Base-by-base conservation (phyloP, 2,888 invertebrate species). In the Tetranychus truncatus region DNA sequence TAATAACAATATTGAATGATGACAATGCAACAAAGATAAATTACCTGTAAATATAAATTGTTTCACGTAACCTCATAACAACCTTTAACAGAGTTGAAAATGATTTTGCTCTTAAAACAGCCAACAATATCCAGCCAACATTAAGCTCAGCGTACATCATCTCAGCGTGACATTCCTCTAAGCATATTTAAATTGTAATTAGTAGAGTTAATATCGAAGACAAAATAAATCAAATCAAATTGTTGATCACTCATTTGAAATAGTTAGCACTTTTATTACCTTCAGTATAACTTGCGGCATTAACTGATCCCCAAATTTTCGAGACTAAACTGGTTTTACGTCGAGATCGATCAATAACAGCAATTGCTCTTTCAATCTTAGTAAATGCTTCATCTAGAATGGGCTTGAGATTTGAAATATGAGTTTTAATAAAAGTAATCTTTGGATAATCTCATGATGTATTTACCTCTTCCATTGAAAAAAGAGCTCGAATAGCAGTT, bases 31-130 rank as follows among this genome's bases (percentile, higher is more conserved):
- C 55, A 15, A 15, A 6, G 11, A 55, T 34, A 55, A 55, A 15
- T n/a, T 55, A 55, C 55, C 55, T 55, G 55, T 55, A 55, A 55
- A 55, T 55, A 55, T 55, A 55, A 55, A 55, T 55, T 55, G 55
- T 55, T 55, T 55, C 55, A 15, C 55, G 9, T 15, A 55, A 15
- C 15, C 55, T 55, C 55, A 55, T 55, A 6, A 55, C 55, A 9
- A 55, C 55, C 15, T 55, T 55, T 55, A 55, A 55, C 15, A 55
- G 3, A 55, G 55, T 55, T 15, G 55, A 55, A 55, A 55, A 55
- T 9, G 55, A 15, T 55, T 55, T 55, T 2, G 55, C 55, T 55
- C 55, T 55, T 55, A 55, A 15, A 55, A 55, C 55, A 9, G 55
- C 55, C 15, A 55, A 55, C 15, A 55, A 55, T 9, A 55, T 55